phyloP scores from a whole-genome alignment of 1,140 invertebrate species.

The Pygmarrhopalites habei region DNA sequence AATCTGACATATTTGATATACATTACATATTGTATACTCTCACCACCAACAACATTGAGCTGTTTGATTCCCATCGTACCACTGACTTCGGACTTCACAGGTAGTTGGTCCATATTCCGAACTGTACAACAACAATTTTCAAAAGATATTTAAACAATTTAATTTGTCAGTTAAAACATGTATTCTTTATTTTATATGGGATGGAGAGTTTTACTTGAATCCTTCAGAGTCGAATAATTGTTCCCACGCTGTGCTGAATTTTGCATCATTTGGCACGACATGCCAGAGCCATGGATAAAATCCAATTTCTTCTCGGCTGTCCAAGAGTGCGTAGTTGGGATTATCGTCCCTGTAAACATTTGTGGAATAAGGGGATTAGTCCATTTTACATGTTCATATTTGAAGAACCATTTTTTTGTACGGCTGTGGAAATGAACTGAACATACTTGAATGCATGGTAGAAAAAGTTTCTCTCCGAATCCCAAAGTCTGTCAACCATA shows the following conservation, averaged over 20 bases:
- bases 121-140: too few relatives aligned
- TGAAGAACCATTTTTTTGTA: not conserved
- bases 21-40: not conserved
- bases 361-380: not conserved
- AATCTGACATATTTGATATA: conserved; percentile 6
- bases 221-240: conserved; percentile 24
- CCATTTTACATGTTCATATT: too few relatives aligned
- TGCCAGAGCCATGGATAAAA: conserved; percentile 29
- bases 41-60: conserved; percentile 35
- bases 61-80: conserved; percentile 35
- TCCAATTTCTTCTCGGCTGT: conserved; percentile 33
- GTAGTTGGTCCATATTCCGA: too few relatives aligned
- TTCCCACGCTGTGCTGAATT: conserved; percentile 21
- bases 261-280: conserved; percentile 1
- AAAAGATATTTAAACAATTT: too few relatives aligned
- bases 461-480: conserved; percentile 28
- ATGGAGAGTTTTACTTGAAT: too few relatives aligned
- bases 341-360: conserved; percentile 28
- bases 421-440: not conserved
- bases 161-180: too few relatives aligned
- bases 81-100: conserved; percentile 27
- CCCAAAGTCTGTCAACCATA: conserved; percentile 27
- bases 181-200: too few relatives aligned
- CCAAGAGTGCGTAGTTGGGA: conserved; percentile 27
- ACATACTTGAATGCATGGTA: conserved; percentile 28